Percentiles rank a stretch among this genome's conserved stretches.
These are phyloP conservation scores for Hylia prasina DNA, from an alignment of 2,113 vertebrate species.

Conservation along the genomic window DNA sequence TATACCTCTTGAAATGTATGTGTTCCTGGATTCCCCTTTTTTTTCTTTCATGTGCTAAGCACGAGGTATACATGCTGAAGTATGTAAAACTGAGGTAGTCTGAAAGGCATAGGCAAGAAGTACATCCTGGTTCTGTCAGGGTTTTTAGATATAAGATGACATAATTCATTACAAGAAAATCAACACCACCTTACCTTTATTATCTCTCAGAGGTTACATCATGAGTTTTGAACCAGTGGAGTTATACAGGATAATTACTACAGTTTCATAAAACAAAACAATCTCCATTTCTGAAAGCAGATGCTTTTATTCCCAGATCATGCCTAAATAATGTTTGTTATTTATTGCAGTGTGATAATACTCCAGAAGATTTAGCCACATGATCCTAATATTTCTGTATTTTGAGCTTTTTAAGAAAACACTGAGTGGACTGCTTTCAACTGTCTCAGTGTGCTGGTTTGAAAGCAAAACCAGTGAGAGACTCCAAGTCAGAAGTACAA, in stretches of 20 bases:
- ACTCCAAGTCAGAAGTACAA: no score
- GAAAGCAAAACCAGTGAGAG: no score
- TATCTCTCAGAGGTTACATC: neutral
- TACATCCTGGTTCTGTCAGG: neutral
- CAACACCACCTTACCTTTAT: neutral
- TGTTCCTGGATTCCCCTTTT: neutral
- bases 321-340: neutral
- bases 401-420: neutral
- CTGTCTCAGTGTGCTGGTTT: no score
- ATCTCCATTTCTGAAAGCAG: neutral
- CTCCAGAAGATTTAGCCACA: neutral
- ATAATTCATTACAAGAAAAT: neutral
- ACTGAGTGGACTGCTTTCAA: neutral
- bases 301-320: neutral
- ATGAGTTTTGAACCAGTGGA: neutral
- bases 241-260: neutral
- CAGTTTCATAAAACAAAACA: neutral
- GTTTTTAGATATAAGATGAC: neutral
- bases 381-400: neutral
- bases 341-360: neutral
- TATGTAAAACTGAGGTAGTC: neutral
- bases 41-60: neutral
- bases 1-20: neutral
- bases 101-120: neutral
- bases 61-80: neutral